Conservation (phyloP, 2,113 vertebrate genomes). For the Panthera uncia region DNA sequence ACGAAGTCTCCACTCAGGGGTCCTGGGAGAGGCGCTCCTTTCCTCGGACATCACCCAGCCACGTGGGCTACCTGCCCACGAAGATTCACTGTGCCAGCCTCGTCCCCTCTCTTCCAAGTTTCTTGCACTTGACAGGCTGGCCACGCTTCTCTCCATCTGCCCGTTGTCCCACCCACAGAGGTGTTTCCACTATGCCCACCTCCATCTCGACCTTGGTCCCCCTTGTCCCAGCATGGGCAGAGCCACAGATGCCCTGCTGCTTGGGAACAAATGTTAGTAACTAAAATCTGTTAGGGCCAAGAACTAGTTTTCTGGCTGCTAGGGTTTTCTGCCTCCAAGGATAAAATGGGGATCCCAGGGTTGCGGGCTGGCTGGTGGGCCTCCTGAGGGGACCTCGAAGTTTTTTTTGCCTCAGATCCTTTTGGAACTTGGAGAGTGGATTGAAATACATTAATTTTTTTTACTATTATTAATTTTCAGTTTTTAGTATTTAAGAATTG, state of each 20-base stretch:
- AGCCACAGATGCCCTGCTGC: not conserved
- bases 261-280: not conserved
- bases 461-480: not conserved
- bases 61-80: not conserved
- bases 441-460: not conserved
- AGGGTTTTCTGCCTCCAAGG: not conserved
- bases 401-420: not conserved
- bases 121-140: not conserved
- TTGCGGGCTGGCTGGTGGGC: not conserved
- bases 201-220: not conserved
- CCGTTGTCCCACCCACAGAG: not conserved
- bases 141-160: not conserved
- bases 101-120: not conserved
- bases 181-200: not conserved
- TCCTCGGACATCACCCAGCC: not conserved
- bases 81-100: not conserved
- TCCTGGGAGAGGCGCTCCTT: accelerated
- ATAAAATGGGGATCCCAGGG: not conserved
- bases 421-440: not conserved
- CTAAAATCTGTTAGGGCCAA: not conserved
- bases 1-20: not conserved
- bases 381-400: too few relatives aligned
- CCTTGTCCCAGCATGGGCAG: not conserved
- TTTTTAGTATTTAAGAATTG: not conserved
- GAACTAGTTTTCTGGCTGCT: not conserved